phyloP scores from a whole-genome alignment of 2,888 invertebrate species.

The Drosophila nigritarsus region DNA sequence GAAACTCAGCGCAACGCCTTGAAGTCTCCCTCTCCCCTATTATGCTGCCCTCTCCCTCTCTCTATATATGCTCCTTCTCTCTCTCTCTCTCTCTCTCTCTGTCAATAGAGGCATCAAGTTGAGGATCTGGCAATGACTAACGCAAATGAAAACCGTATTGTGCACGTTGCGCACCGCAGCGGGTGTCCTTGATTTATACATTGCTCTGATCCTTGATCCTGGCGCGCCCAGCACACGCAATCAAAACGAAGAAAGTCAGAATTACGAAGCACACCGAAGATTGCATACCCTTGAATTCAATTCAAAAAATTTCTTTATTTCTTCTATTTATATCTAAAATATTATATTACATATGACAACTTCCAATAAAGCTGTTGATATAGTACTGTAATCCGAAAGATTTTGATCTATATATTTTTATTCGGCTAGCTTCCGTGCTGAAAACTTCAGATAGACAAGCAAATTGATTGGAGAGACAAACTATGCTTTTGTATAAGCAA shows the following conservation, averaged over 20 bases:
- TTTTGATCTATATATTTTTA: neutral
- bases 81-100: too few species aligned
- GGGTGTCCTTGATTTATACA: constrained; percentile 77
- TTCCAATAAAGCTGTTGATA: neutral
- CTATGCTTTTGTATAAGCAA: neutral
- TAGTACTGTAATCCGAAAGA: neutral
- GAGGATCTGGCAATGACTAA: constrained; percentile 47
- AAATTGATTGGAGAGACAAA: neutral
- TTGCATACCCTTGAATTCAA: neutral
- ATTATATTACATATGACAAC: too few species aligned
- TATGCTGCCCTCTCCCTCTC: neutral
- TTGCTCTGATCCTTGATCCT: constrained; percentile 68
- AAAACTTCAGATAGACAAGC: neutral
- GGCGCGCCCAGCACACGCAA: constrained; percentile 58
- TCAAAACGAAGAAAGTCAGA: constrained; percentile 39
- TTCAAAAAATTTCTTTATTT: too few species aligned
- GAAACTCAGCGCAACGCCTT: constrained; percentile 4
- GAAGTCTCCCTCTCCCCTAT: constrained; percentile 12
- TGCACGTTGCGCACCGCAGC: constrained; percentile 72
- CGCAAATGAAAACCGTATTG: constrained; percentile 62
- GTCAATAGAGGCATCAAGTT: constrained; percentile 37
- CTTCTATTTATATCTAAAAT: neutral
- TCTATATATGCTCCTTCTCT: neutral
- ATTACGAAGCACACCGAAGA: neutral
- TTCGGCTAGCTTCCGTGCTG: neutral